Evolutionary conservation across 2,797 vertebrate genomes (phyloP).

Genomic region (Anomalospiza imberbis): DNA sequence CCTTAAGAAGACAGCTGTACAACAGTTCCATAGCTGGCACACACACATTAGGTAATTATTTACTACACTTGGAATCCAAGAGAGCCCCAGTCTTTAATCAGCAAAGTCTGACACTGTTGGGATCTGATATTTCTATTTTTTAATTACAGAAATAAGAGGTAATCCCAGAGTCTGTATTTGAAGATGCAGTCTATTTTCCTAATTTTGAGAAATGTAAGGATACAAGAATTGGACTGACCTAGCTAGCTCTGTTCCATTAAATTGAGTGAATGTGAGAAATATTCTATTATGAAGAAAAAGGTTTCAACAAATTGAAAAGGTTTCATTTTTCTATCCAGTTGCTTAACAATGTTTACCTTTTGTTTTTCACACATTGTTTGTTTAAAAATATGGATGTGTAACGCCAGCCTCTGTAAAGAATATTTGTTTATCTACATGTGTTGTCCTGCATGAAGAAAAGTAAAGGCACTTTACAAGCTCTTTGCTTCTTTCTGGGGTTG

Average conservation of each 20-base stretch:
- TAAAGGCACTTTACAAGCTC: background rate
- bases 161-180: background rate
- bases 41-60: background rate
- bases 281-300: background rate
- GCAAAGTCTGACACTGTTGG: background rate
- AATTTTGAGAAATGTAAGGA: background rate
- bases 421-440: background rate
- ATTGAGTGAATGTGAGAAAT: background rate
- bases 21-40: background rate
- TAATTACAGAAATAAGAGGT: background rate
- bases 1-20: background rate
- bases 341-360: background rate
- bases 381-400: background rate
- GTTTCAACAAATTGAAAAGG: background rate
- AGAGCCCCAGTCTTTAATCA: background rate
- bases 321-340: background rate
- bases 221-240: background rate
- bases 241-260: background rate
- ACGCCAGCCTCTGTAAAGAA: background rate
- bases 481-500: background rate
- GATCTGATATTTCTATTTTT: background rate
- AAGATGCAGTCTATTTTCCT: background rate
- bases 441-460: background rate
- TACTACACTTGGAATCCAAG: background rate
- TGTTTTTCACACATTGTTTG: background rate